Evolutionary conservation across 2,113 vertebrate genomes (phyloP).

Genomic region (Illadopsis cleaveri): DNA sequence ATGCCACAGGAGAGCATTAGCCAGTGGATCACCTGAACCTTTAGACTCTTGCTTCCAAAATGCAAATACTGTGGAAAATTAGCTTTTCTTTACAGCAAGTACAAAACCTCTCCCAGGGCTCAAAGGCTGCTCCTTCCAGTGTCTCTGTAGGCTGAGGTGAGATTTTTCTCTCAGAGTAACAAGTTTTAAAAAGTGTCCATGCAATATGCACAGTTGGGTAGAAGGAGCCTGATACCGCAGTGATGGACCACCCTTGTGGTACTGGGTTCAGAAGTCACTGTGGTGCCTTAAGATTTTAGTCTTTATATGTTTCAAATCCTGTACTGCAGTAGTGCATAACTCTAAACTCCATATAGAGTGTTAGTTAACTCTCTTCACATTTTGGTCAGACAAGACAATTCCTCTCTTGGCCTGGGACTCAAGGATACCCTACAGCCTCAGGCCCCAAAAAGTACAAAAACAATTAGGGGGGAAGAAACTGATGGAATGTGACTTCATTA

Average conservation of each 20-base stretch:
- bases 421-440: background rate
- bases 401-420: background rate
- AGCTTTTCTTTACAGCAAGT: background rate
- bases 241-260: background rate
- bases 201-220: accelerated
- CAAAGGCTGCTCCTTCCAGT: background rate
- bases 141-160: background rate
- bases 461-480: background rate
- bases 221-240: background rate
- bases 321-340: background rate
- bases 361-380: background rate
- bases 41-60: background rate
- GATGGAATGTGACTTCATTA: background rate
- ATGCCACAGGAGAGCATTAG: background rate
- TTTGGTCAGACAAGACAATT: background rate
- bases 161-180: background rate
- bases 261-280: background rate
- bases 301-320: background rate
- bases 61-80: background rate
- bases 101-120: accelerated
- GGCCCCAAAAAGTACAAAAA: background rate
- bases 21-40: background rate
- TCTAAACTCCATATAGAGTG: background rate
- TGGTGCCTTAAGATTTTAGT: background rate
- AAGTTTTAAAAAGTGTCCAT: background rate